Base-by-base conservation (phyloP, 2,797 vertebrate species). In the Streptopelia turtur region DNA sequence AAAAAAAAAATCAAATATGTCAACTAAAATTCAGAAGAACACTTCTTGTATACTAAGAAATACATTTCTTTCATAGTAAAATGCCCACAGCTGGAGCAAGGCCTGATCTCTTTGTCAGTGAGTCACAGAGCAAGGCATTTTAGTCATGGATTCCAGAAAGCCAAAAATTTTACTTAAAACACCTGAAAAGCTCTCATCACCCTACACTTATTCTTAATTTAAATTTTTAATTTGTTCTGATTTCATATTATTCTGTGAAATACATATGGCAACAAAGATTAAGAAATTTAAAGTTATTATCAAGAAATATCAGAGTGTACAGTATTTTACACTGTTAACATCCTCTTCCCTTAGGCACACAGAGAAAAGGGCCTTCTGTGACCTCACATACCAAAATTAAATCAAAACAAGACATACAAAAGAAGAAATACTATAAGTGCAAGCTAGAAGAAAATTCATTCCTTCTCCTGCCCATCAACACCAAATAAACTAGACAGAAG, bases 401-500 rank as follows among this genome's bases (percentile, higher is more conserved):
- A 84, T 53, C 53, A 56, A 79, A 89, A 79, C 27, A 88, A 91
- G 81, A 53, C n/a, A 71, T 6, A 63, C 5, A 45, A 82, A 71
- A 94, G 37, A 95, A 83, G 49, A 78, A 75, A 39, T 60, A 59
- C 25, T 4, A 0, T 74, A 80, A 92, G 37, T 57, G 59, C 30
- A 93, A 64, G 45, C 56, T 41, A 60, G 59, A 75, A 81, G 77
- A 94, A 83, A 87, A 97, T 90, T 95, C 56, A 86, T 95, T 94
- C 87, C 41, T 95, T 79, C 83, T 95, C 75, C 89, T 87, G 76
- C 68, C 68, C 86, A 93, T 90, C 93, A 89, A 82, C 28, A 57
- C 55, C 87, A 95, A 97, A 95, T 88, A 87, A 93, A 89, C 57
- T 23, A 92, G 56, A 72, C 81, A 97, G 94, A 96, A 92, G 77